A percentile compares a stretch with the other conserved stretches of the same genome.
phyloP scores from a whole-genome alignment of 2,888 invertebrate genomes.

The Meiosimyza platycephala region DNA sequence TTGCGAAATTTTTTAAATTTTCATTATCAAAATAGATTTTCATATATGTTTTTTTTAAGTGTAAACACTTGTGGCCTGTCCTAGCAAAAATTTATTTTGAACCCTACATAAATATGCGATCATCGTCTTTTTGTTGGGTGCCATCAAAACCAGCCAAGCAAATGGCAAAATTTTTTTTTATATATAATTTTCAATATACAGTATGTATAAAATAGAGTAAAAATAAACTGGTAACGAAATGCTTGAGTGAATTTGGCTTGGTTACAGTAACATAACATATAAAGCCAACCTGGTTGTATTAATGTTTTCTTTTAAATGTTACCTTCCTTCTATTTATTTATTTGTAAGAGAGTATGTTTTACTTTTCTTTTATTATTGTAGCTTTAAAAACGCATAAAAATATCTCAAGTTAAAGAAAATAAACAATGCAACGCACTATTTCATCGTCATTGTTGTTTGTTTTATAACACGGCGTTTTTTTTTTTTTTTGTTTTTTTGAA shows the following conservation, averaged over 20 bases:
- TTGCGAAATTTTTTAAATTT: no score
- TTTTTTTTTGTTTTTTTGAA: slow-evolving; percentile 35
- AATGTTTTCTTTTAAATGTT: neutral
- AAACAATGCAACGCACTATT: slow-evolving; percentile 62
- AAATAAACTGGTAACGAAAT: slow-evolving; percentile 55
- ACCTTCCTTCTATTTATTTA: neutral
- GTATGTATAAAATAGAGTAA: slow-evolving; percentile 24
- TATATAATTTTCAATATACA: neutral
- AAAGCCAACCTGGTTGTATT: no score
- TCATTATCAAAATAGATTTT: no score
- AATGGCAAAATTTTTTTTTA: slow-evolving; percentile 49
- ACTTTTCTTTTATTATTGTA: no score
- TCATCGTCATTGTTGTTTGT: slow-evolving; percentile 51
- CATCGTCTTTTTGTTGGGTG: slow-evolving; percentile 1
- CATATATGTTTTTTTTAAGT: no score
- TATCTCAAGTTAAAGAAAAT: slow-evolving; percentile 46
- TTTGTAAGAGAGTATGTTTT: neutral
- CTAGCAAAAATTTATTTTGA: slow-evolving; percentile 20
- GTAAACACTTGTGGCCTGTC: slow-evolving; percentile 5
- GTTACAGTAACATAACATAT: neutral
- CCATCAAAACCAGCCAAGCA: slow-evolving; percentile 43
- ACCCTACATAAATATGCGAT: slow-evolving; percentile 14
- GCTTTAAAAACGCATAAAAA: no score
- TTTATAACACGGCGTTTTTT: slow-evolving; percentile 34
- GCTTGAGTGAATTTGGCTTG: slow-evolving; percentile 57